Conservation (phyloP, 2,888 invertebrate genomes). For the Mythimna lalbum region DNA sequence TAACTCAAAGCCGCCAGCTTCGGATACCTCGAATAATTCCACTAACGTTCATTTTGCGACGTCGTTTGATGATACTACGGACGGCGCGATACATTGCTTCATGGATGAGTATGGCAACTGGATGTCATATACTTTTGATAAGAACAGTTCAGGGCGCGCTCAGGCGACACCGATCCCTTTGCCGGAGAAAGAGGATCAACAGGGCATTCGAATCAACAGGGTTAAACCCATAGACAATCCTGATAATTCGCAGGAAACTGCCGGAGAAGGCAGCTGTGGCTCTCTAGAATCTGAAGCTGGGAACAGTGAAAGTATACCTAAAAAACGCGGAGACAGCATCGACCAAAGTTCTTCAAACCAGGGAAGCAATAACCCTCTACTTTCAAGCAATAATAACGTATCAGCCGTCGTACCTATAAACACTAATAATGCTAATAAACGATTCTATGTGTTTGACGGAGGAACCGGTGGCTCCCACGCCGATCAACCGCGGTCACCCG, state of each 20-base stretch:
- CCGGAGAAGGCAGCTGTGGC: conserved; percentile 87
- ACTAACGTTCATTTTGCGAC: conserved; percentile 92
- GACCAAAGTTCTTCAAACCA: conserved; percentile 89
- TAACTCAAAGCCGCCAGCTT: conserved; percentile 66
- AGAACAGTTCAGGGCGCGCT: conserved; percentile 91
- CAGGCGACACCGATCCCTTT: conserved; percentile 84
- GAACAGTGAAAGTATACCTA: conserved; percentile 81
- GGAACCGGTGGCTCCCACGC: conserved; percentile 78
- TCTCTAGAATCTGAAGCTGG: conserved; percentile 87
- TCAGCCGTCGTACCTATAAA: conserved; percentile 86
- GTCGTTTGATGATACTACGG: conserved; percentile 95
- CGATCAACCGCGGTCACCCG: conserved; percentile 86
- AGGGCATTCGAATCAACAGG: conserved; percentile 71
- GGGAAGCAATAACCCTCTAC: conserved; percentile 87
- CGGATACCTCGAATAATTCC: conserved; percentile 77
- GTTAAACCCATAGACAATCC: conserved; percentile 80
- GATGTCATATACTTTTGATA: conserved; percentile 96
- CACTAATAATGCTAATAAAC: conserved; percentile 83
- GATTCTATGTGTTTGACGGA: conserved; percentile 87
- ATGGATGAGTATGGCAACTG: conserved; percentile 96
- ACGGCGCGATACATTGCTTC: conserved; percentile 96
- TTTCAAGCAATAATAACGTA: conserved; percentile 86
- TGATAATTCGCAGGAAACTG: conserved; percentile 83
- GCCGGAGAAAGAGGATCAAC: conserved; percentile 79
- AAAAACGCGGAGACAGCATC: conserved; percentile 84